A percentile compares a stretch with the other conserved stretches of the same genome.
Conservation (phyloP, 2,888 invertebrate genomes). For the Polydesmus complanatus region DNA sequence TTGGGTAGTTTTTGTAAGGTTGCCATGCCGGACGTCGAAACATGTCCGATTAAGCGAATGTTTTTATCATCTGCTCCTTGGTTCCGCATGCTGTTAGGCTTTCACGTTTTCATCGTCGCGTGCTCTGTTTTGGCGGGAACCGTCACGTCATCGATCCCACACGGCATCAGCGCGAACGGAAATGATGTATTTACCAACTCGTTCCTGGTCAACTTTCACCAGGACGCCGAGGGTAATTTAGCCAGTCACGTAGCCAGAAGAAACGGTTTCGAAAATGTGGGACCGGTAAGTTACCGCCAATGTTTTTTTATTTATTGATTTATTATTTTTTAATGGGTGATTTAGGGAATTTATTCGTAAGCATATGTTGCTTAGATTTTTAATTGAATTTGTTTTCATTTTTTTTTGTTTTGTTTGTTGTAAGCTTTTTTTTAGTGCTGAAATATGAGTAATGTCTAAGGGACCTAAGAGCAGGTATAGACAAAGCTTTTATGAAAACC, state of each 20-base stretch:
- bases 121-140: no score
- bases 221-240: conserved; percentile 56
- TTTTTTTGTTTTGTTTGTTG: no score
- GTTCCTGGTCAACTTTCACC: conserved; percentile 78
- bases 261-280: conserved; percentile 86
- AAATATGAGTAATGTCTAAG: no score
- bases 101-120: not conserved
- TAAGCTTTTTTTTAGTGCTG: no score
- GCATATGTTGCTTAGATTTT: no score
- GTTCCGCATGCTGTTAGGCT: not conserved
- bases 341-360: no score
- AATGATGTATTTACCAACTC: conserved; percentile 79
- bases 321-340: not conserved
- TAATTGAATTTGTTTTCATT: no score
- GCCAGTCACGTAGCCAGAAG: conserved; percentile 69
- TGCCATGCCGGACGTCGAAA: not conserved
- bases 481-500: no score
- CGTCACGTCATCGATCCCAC: not conserved
- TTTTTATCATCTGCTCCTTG: not conserved
- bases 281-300: conserved; percentile 59
- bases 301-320: no score
- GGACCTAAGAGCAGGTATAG: no score
- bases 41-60: not conserved
- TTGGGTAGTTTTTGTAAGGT: not conserved
- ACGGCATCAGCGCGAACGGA: not conserved